Base-by-base conservation (phyloP, 1,140 invertebrate genomes). In the Camponotus vicinus region DNA sequence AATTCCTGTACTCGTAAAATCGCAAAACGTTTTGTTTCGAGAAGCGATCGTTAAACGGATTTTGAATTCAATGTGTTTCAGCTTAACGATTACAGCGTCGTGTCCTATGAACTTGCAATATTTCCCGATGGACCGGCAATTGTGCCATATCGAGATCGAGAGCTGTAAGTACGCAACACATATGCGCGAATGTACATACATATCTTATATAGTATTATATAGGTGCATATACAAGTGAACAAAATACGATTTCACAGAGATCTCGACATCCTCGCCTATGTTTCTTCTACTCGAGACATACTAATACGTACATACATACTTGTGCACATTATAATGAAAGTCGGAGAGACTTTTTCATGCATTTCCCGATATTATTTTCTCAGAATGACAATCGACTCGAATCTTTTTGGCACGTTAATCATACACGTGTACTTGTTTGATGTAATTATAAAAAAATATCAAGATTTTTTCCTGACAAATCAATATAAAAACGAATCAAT, bases 31-130 rank as follows among this genome's bases (percentile, higher is more conserved):
- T 37, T 73, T 18, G 57, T 75, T 15, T 15, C 32, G 40, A 37
- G 69, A 49, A 73, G 55, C 69, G 55, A 49, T 49, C 15, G 79
- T 49, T 64, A 73, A 86, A 83, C 42, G 15, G 18, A 7, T 15
- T 76, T 76, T 69, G 27, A 32, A 49, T 83, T 67, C 52, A 77
- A 87, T 90, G 55, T 90, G 92, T 97, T 97, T 27, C 96, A 99
- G 98, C 96, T 97, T 99, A 96, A 99, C 99, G 90, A 99, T 99
- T 93, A 99, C 98, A 84, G 98, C 98, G 90, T 99, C 98, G 91
- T 99, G 99, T 96, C 98, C 99, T 40, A 99, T 99, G 98, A 98
- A 99, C 96, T 96, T 99, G 86, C 98, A 99, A 94, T 99, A 99
- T 95, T 99, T 99, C 96, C 98, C 98, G 7, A 99, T 99, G 98